Evolutionary conservation across 2,888 invertebrate genomes (phyloP), one percentile per base, ranked within the genome.

Genomic region (Capitulum mitella): DNA sequence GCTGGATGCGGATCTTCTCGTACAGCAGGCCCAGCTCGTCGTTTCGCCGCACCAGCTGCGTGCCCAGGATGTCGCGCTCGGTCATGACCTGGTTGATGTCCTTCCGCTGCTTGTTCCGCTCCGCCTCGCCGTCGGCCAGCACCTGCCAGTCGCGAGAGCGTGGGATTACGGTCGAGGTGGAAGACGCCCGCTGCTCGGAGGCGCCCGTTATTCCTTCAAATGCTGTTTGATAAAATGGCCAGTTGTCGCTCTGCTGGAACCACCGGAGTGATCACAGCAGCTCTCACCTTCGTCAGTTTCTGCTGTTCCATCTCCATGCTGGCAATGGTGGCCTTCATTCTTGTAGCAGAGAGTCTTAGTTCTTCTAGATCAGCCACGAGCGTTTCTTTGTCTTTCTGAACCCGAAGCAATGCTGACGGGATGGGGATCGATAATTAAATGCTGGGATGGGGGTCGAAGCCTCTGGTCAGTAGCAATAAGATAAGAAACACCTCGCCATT

Each of bases 1-100:
- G 91, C 82, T 93, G 88, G 81, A 94, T 92, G 79, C 90, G 88
- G 78, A 94, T 90, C 86, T 93, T 93, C 85, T 93, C 92, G 82
- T 92, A 92, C 46, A 94, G 88, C 78, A 93, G 86, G 0, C 90
- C 89, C 80, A 95, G 87, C 86, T 95, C 93, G 83, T 94, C 94
- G 84, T 94, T 94, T 80, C 94, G 88, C 29, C 94, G 87, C 78
- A 94, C 93, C 80, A 96, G 87, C 85, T 95, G 95, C 0, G 93
- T 90, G 0, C 93, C 94, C 5, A 95, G 89, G 80, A 94, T 90
- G 84, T 94, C 93, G 34, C 93, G 88, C 84, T 93, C 93, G 83
- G 90, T 92, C 80, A 81, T 81, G 32, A 87, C 85, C 84, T 86
- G 85, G 79, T 93, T 92, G 79, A 94, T 86, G 83, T 92, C 91